Conservation (phyloP, 1,140 invertebrate genomes). For the Drosophila saltans region DNA sequence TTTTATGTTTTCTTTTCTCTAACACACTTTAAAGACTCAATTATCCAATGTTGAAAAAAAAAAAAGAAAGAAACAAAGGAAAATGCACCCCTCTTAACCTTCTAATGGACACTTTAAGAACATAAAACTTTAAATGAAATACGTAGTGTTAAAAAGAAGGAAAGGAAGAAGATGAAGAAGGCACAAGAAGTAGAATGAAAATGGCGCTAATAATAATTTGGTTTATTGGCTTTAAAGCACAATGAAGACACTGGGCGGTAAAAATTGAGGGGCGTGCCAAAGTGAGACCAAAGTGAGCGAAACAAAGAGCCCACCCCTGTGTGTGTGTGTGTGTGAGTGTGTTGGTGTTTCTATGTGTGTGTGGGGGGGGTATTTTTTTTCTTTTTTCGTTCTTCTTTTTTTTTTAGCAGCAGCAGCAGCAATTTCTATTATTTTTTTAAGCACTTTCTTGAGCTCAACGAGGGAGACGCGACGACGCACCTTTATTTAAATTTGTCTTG, state of each 20-base stretch:
- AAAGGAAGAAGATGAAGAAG: background rate
- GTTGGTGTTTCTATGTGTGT: background rate
- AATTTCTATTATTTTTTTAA: constrained; percentile 65
- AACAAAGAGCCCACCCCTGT: constrained; percentile 17
- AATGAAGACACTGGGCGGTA: constrained; percentile 64
- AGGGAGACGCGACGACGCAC: constrained; percentile 67
- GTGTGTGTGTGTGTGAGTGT: background rate
- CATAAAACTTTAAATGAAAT: constrained; percentile 81
- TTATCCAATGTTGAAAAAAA: background rate
- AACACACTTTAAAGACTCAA: constrained; percentile 10
- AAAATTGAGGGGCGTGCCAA: constrained; percentile 58
- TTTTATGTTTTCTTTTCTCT: background rate
- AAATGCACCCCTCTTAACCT: constrained; percentile 16
- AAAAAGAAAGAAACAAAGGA: background rate
- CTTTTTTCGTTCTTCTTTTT: background rate
- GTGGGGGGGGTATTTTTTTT: background rate
- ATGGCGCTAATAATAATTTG: constrained; percentile 83
- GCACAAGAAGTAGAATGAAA: constrained; percentile 50
- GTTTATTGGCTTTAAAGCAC: constrained; percentile 82
- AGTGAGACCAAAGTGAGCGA: constrained; percentile 16
- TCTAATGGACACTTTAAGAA: constrained; percentile 52
- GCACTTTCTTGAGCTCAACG: constrained; percentile 51
- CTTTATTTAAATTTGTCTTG: constrained; percentile 81
- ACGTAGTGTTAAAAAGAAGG: constrained; percentile 45
- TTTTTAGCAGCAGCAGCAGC: constrained; percentile 22